Evolutionary conservation across 2,113 vertebrate species (phyloP).

Genomic region (Phalacrocorax aristotelis): DNA sequence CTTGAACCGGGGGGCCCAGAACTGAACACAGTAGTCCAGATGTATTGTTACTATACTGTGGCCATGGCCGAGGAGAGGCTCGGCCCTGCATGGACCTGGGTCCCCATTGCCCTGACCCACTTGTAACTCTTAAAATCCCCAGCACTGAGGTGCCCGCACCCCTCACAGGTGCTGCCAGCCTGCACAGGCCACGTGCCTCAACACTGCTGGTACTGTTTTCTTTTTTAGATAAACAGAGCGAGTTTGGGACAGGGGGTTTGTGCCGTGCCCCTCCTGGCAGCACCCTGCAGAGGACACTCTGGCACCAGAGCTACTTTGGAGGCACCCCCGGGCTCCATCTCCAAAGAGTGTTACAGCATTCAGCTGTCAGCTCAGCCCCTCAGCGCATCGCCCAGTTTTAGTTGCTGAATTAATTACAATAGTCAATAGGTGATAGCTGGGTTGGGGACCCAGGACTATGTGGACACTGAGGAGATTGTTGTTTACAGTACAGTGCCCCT

Average conservation of each 20-base stretch:
- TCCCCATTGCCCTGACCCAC: background rate
- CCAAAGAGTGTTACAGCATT: fast-evolving
- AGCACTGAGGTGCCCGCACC: background rate
- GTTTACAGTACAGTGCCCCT: no score
- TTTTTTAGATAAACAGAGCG: no score
- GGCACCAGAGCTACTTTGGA: background rate
- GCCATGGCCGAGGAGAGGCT: background rate
- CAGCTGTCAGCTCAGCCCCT: background rate
- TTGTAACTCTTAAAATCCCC: no score
- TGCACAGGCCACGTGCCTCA: no score
- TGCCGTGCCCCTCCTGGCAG: background rate
- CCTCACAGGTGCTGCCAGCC: background rate
- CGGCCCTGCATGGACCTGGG: background rate
- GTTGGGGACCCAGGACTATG: background rate
- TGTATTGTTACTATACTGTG: no score
- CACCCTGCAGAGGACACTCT: no score
- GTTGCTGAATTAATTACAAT: background rate
- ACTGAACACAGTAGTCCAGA: no score
- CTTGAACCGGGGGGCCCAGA: no score
- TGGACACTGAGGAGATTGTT: fast-evolving
- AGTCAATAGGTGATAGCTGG: background rate
- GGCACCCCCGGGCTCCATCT: background rate
- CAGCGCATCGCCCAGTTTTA: background rate
- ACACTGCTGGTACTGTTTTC: no score
- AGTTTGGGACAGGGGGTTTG: background rate